These are phyloP conservation scores for Lasaia peninsularis DNA, from an alignment of 1,140 invertebrate species.

Conservation along the genomic window DNA sequence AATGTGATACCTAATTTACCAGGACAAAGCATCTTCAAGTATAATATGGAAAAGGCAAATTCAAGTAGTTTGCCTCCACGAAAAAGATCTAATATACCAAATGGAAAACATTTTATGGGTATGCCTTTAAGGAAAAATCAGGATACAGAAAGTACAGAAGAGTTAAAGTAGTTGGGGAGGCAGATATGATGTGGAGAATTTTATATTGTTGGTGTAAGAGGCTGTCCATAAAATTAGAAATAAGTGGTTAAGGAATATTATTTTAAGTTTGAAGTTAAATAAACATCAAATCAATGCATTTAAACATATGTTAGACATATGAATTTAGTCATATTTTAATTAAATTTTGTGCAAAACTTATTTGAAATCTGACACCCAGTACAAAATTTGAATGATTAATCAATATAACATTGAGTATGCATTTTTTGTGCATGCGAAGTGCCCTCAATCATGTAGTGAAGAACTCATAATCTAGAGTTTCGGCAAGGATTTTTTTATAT, in stretches of 20 bases:
- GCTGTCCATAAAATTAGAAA: background rate
- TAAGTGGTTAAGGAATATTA: background rate
- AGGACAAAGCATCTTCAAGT: constrained; percentile 89
- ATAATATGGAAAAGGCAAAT: constrained; percentile 79
- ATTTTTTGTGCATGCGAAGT: no score
- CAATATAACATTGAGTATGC: no score
- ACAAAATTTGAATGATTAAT: no score
- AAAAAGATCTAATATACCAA: constrained; percentile 58
- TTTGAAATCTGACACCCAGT: no score
- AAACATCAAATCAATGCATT: background rate
- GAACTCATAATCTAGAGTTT: no score
- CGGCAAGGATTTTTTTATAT: no score
- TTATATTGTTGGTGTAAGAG: background rate
- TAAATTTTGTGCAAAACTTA: no score
- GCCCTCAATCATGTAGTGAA: no score
- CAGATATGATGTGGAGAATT: background rate
- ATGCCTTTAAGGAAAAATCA: constrained; percentile 81
- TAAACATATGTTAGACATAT: background rate
- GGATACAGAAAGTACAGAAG: constrained; percentile 46
- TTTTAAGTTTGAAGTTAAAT: background rate
- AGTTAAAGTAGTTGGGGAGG: constrained; percentile 39
- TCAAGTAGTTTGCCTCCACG: constrained; percentile 38
- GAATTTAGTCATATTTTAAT: no score
- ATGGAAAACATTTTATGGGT: constrained; percentile 86
- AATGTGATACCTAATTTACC: constrained; percentile 82